These are phyloP conservation scores for Trachurus trachurus DNA, from an alignment of 2,797 vertebrate genomes.

Conservation along the genomic window DNA sequence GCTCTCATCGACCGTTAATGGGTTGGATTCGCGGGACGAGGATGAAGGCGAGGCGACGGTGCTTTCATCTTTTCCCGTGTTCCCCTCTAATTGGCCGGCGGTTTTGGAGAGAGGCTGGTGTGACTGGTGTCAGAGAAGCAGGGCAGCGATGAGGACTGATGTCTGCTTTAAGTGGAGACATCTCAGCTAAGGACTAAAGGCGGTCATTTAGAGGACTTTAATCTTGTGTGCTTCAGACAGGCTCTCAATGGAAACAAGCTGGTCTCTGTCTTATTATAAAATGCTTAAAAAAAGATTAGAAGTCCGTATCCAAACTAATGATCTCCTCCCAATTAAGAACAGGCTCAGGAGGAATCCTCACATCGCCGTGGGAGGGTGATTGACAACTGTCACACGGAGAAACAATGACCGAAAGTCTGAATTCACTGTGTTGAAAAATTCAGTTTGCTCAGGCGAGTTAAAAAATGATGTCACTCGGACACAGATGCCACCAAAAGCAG, in stretches of 20 bases:
- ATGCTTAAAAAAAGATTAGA: constrained; percentile 78
- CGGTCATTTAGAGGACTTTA: constrained; percentile 80
- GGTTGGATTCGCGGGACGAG: constrained; percentile 60
- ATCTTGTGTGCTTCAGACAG: constrained; percentile 66
- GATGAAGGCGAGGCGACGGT: constrained; percentile 57
- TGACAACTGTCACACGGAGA: constrained; percentile 40
- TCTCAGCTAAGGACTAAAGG: constrained; percentile 58
- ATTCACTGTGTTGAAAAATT: constrained; percentile 1
- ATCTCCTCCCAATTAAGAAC: constrained; percentile 76
- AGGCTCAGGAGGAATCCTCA: constrained; percentile 59
- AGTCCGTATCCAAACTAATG: constrained; percentile 64
- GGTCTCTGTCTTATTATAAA: constrained; percentile 75
- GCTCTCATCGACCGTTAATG: constrained; percentile 63
- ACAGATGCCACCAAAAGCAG: constrained; percentile 20
- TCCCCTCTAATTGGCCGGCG: constrained; percentile 71
- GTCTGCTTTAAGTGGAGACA: constrained; percentile 71
- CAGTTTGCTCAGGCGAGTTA: constrained; percentile 9
- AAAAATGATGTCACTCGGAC: constrained; percentile 8
- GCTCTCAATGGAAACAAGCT: constrained; percentile 61
- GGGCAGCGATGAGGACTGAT: constrained; percentile 40
- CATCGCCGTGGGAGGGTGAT: constrained; percentile 24
- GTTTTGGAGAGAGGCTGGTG: constrained; percentile 42
- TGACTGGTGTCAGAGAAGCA: constrained; percentile 54
- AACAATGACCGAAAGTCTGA: constrained; percentile 8
- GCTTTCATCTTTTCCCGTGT: constrained; percentile 67